phyloP scores from a whole-genome alignment of 2,113 vertebrate species.

The Aptenodytes patagonicus region DNA sequence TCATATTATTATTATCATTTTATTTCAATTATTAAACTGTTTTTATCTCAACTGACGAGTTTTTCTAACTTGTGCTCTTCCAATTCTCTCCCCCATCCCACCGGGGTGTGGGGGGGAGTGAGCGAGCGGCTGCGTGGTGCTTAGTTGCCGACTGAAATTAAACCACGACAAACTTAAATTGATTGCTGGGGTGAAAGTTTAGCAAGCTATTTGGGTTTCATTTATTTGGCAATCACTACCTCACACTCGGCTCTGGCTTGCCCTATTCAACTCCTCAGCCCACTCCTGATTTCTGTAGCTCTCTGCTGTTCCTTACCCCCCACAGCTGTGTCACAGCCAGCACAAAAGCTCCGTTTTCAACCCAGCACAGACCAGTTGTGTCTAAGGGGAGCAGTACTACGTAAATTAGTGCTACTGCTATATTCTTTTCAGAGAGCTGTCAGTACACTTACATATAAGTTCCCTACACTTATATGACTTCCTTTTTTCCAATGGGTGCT shows the following conservation, averaged over 20 bases:
- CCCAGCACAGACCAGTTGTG: neutral
- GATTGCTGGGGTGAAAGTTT: neutral
- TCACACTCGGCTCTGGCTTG: neutral
- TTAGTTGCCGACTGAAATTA: too few species aligned
- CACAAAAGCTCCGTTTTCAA: neutral
- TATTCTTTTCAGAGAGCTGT: neutral
- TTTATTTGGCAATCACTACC: neutral
- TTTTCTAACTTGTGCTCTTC: too few species aligned
- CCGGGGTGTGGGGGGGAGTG: too few species aligned
- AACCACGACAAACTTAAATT: too few species aligned
- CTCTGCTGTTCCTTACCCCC: neutral
- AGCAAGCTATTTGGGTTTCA: neutral
- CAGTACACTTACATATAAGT: too few species aligned
- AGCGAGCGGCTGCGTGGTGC: too few species aligned
- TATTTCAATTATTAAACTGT: too few species aligned
- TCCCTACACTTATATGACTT: neutral
- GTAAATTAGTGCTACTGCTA: neutral
- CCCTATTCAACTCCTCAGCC: neutral
- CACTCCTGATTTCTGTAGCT: neutral
- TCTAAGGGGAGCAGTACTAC: neutral
- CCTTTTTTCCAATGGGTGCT: neutral
- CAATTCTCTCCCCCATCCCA: too few species aligned
- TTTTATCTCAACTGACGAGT: too few species aligned
- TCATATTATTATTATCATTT: too few species aligned
- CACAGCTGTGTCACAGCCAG: neutral